Conservation (phyloP, 2,797 vertebrate genomes). For the Etheostoma perlongum region DNA sequence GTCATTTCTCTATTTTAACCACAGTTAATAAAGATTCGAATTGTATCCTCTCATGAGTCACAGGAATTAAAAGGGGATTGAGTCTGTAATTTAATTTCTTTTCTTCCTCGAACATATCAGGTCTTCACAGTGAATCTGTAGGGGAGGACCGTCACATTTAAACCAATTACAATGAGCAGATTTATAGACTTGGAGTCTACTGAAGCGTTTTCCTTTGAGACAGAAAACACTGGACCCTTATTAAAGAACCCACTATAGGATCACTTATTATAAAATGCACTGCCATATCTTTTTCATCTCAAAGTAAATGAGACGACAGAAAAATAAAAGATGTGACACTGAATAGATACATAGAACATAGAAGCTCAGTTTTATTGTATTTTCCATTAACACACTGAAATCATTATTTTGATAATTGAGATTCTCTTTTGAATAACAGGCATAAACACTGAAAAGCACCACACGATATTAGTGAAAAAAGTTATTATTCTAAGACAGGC, state of each 20-base stretch:
- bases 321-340: slow-evolving; percentile 8
- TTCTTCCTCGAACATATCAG: slow-evolving; percentile 19
- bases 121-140: slow-evolving; percentile 16
- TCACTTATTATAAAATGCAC: slow-evolving; percentile 3
- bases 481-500: neutral
- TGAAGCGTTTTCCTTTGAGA: slow-evolving; percentile 10
- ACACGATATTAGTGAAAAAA: neutral
- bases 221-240: slow-evolving; percentile 4
- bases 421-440: slow-evolving; percentile 10
- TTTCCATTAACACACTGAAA: slow-evolving; percentile 4
- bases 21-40: neutral
- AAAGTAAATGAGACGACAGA: slow-evolving; percentile 32
- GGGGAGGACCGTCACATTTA: slow-evolving; percentile 3
- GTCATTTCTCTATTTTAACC: slow-evolving; percentile 8
- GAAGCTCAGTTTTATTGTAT: neutral
- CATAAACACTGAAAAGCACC: slow-evolving; percentile 4
- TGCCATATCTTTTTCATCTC: slow-evolving; percentile 13
- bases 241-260: slow-evolving; percentile 1
- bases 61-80: slow-evolving; percentile 12
- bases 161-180: slow-evolving; percentile 14
- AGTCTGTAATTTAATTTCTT: slow-evolving; percentile 15
- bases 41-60: neutral
- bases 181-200: slow-evolving; percentile 4
- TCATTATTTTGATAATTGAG: neutral
- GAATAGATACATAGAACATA: neutral